Conservation (phyloP, 2,888 invertebrate genomes). For the Lasioglossum figueresi region DNA sequence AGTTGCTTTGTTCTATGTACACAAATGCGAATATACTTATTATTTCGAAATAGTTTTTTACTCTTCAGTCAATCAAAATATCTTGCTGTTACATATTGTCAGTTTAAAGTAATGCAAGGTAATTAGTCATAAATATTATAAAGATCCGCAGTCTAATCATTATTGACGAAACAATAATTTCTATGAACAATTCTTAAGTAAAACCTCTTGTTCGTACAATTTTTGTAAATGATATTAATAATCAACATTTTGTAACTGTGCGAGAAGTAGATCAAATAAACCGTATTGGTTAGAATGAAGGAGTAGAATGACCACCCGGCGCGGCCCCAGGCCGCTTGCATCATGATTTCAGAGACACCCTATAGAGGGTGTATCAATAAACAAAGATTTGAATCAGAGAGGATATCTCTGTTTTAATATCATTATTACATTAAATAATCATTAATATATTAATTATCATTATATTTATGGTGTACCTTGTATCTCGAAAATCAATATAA, state of each 20-base stretch:
- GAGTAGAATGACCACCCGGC: too few species aligned
- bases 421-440: too few species aligned
- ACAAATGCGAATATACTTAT: background rate
- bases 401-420: too few species aligned
- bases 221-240: background rate
- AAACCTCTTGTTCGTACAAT: background rate
- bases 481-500: too few species aligned
- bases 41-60: background rate
- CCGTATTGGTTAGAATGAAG: background rate
- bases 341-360: too few species aligned
- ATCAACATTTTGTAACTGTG: background rate
- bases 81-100: background rate
- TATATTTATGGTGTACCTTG: background rate
- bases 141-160: background rate
- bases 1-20: background rate
- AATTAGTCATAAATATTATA: background rate
- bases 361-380: too few species aligned
- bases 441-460: too few species aligned
- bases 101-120: background rate
- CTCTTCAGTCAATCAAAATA: background rate
- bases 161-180: background rate
- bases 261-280: constrained; percentile 1
- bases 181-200: background rate
- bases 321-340: too few species aligned
- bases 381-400: too few species aligned